Percentiles rank a stretch among this genome's conserved stretches.
phyloP scores from a whole-genome alignment of 2,888 invertebrate species.

The Sinohyriopsis cumingii region DNA sequence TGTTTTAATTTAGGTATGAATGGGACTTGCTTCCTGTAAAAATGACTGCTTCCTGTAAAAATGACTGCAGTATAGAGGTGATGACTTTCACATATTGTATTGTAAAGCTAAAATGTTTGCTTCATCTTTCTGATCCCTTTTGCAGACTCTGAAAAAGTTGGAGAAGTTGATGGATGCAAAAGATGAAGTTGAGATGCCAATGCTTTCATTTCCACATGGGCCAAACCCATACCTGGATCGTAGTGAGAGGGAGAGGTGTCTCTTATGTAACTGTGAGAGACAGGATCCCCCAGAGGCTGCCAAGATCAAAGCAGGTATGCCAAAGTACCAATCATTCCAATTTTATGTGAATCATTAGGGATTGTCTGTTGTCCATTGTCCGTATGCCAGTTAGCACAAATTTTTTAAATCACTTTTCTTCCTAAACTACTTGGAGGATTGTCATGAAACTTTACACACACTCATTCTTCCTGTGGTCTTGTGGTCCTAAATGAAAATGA shows the following conservation, averaged over 20 bases:
- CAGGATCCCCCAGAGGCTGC: slow-evolving; percentile 51
- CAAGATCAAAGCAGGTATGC: slow-evolving; percentile 40
- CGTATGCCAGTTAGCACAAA: no score
- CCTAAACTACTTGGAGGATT: no score
- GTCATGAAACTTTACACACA: no score
- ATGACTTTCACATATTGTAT: no score
- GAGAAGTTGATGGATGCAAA: slow-evolving; percentile 65
- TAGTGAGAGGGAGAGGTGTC: slow-evolving; percentile 50
- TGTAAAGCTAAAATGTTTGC: no score
- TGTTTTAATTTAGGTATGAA: no score
- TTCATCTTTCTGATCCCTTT: not conserved
- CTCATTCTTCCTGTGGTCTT: no score
- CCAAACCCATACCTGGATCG: slow-evolving; percentile 66
- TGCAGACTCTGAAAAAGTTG: slow-evolving; percentile 53
- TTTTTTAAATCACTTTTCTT: no score
- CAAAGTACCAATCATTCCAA: not conserved
- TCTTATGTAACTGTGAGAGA: slow-evolving; percentile 64
- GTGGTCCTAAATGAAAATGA: no score
- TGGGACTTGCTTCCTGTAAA: no score
- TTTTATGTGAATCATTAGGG: not conserved
- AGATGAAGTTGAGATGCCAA: slow-evolving; percentile 47
- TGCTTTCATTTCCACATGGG: slow-evolving; percentile 56
- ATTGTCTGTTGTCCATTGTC: not conserved
- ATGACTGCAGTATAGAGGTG: no score
- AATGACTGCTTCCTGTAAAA: no score